Percentiles rank a stretch among this genome's conserved stretches.
Conservation (phyloP, 23 tunicate genomes). For the Aplidium turbinatum region DNA sequence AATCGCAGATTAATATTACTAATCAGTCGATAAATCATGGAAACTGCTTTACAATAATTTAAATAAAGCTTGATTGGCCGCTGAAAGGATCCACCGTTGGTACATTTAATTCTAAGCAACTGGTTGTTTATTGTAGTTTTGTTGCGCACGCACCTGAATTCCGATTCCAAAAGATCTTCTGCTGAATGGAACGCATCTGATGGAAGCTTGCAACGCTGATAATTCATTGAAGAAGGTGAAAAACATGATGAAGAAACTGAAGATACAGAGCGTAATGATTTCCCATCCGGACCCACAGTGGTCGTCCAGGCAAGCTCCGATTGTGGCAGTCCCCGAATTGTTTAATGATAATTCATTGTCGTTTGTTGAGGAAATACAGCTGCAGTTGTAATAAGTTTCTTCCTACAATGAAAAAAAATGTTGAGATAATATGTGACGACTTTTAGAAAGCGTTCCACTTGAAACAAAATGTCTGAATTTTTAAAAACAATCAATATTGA, state of each 20-base stretch:
- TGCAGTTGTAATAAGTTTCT: slow-evolving; percentile 1
- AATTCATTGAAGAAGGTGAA: slow-evolving; percentile 71
- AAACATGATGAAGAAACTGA: slow-evolving; percentile 50
- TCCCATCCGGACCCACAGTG: slow-evolving; percentile 32
- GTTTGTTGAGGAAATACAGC: neutral
- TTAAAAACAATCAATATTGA: too few species aligned
- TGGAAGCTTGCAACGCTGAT: slow-evolving; percentile 65
- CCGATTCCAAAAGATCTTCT: slow-evolving; percentile 85
- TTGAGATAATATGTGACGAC: neutral
- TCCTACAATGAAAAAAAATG: neutral
- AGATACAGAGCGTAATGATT: slow-evolving; percentile 40
- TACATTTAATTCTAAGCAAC: too few species aligned
- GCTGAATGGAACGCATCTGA: slow-evolving; percentile 68
- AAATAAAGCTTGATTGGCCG: too few species aligned
- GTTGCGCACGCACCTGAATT: slow-evolving; percentile 56
- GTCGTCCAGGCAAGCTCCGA: slow-evolving; percentile 28
- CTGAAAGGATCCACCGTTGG: too few species aligned
- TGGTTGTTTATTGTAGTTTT: too few species aligned
- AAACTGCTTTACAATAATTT: too few species aligned
- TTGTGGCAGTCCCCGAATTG: slow-evolving; percentile 19
- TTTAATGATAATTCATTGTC: too few species aligned
- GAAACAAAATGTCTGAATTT: neutral
- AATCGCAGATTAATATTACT: too few species aligned
- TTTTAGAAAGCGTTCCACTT: neutral
- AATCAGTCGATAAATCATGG: too few species aligned